phyloP scores from a whole-genome alignment of 1,140 invertebrate species.

The Piezodorus guildinii region DNA sequence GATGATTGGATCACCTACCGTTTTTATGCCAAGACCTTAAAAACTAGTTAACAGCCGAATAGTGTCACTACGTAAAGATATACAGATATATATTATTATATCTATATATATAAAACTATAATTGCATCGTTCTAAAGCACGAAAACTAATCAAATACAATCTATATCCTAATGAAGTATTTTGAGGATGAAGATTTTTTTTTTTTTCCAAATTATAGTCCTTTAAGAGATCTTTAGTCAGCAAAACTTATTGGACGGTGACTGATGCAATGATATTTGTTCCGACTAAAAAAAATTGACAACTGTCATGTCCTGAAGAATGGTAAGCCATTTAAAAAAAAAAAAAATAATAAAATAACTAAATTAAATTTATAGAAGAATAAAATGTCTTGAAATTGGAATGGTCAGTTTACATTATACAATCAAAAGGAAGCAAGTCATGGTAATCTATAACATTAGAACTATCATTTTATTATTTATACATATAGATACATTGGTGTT shows the following conservation, averaged over 20 bases:
- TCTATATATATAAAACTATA: too few relatives aligned
- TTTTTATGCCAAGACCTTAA: not conserved
- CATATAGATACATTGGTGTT: too few relatives aligned
- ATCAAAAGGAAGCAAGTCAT: too few relatives aligned
- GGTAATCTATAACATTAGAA: too few relatives aligned
- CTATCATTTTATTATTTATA: too few relatives aligned
- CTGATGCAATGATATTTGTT: not conserved
- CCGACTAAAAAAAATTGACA: too few relatives aligned
- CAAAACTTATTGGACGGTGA: slow-evolving; percentile 13
- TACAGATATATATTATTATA: not conserved
- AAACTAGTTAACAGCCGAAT: slow-evolving; percentile 17
- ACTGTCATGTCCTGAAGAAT: too few relatives aligned
- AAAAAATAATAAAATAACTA: too few relatives aligned
- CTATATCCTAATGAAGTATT: slow-evolving; percentile 4
- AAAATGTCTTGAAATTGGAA: too few relatives aligned
- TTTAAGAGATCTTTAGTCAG: slow-evolving; percentile 10
- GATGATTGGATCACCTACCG: not conserved
- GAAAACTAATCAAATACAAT: slow-evolving; percentile 5
- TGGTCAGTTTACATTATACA: too few relatives aligned
- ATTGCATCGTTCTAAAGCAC: slow-evolving; percentile 7
- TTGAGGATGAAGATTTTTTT: not conserved
- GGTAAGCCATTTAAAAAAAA: too few relatives aligned
- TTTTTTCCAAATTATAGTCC: slow-evolving; percentile 4
- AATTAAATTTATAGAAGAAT: too few relatives aligned
- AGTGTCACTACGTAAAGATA: slow-evolving; percentile 18